Percentiles rank a stretch among this genome's conserved stretches.
phyloP scores from a whole-genome alignment of 2,113 vertebrate species.

The Psettodes erumei region DNA sequence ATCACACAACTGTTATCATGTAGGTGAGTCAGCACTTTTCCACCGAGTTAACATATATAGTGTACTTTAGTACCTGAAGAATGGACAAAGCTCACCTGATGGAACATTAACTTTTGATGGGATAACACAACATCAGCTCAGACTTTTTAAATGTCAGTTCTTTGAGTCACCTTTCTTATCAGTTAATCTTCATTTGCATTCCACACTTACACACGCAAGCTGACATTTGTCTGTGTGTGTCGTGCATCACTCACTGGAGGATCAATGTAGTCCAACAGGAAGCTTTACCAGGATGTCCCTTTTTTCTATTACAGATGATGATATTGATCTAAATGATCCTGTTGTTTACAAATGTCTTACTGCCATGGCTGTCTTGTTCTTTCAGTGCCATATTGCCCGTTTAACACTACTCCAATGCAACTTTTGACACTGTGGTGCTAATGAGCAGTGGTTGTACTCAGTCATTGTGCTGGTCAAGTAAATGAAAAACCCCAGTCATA shows the following conservation, averaged over 20 bases:
- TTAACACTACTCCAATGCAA: not conserved
- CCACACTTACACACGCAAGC: not conserved
- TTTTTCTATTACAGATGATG: not conserved
- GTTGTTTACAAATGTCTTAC: not conserved
- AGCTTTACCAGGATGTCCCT: not conserved
- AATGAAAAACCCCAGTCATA: not conserved
- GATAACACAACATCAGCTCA: not conserved
- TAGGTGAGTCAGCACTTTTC: not conserved
- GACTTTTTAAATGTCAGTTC: slow-evolving; percentile 8
- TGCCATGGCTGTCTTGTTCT: not conserved
- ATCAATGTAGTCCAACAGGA: not conserved
- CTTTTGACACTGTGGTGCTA: not conserved
- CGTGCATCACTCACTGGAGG: not conserved
- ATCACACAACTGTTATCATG: not conserved
- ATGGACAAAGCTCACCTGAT: slow-evolving; percentile 29
- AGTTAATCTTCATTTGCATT: not conserved
- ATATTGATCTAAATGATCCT: not conserved
- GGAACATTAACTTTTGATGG: slow-evolving; percentile 43
- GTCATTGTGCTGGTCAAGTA: not conserved
- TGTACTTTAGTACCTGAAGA: slow-evolving; percentile 39
- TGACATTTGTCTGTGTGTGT: not conserved
- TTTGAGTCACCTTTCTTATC: not conserved
- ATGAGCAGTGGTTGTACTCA: not conserved
- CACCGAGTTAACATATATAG: not conserved
- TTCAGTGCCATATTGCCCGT: not conserved